Evolutionary conservation across 2,888 invertebrate species (phyloP).

Genomic region (Ennomos quercinarius): DNA sequence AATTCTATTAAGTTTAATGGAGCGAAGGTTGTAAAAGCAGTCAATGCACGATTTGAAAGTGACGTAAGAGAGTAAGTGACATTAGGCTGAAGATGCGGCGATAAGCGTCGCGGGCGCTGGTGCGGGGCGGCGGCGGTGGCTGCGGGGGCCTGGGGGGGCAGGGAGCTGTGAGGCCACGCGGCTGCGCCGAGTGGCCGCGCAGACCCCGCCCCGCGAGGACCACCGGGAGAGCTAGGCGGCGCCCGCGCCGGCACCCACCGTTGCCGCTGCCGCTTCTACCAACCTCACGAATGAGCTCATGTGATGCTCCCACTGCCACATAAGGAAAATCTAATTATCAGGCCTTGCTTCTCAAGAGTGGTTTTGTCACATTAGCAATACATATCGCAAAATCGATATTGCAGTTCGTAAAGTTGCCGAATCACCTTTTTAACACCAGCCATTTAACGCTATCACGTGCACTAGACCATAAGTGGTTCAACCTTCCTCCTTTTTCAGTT

Average conservation of each 20-base stretch:
- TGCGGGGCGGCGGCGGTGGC: constrained; percentile 48
- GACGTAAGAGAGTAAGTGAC: constrained; percentile 66
- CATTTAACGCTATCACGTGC: no score
- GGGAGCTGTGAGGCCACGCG: constrained; percentile 64
- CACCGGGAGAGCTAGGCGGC: constrained; percentile 85
- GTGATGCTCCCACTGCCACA: background rate
- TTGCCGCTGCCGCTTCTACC: constrained; percentile 21
- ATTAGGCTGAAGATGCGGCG: constrained; percentile 80
- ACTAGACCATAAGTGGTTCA: no score
- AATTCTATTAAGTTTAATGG: constrained; percentile 35
- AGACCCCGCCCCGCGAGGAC: constrained; percentile 83
- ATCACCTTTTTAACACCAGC: no score
- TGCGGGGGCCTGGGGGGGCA: constrained; percentile 40
- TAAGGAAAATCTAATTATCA: background rate
- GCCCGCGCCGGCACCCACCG: constrained; percentile 46
- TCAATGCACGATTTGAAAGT: constrained; percentile 55
- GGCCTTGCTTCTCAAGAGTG: no score
- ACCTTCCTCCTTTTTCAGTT: no score
- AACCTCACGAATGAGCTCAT: constrained; percentile 6
- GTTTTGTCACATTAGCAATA: no score
- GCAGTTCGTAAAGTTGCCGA: no score
- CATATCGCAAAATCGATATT: no score
- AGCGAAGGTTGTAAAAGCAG: constrained; percentile 32
- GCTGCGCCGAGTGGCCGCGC: constrained; percentile 72
- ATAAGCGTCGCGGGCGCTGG: constrained; percentile 68